Evolutionary conservation across 2,113 vertebrate species (phyloP).

Genomic region (Antigone vipio): DNA sequence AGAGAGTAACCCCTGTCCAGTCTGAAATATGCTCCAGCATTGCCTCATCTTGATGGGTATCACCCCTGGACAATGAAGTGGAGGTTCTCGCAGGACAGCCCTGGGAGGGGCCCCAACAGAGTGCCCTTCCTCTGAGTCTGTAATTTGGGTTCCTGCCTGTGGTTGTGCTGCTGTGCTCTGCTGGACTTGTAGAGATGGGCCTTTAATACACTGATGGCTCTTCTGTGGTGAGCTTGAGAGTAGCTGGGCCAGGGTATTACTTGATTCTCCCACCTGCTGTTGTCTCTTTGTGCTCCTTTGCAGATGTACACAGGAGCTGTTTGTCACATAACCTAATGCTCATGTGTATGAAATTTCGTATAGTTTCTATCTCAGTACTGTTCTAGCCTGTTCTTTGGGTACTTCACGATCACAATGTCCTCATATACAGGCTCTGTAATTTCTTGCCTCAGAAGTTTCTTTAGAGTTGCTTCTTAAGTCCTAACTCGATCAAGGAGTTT

Average conservation of each 20-base stretch:
- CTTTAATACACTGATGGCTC: neutral
- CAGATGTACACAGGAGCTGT: neutral
- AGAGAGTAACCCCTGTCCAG: neutral
- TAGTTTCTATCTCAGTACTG: neutral
- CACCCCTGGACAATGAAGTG: neutral
- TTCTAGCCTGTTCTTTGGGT: neutral
- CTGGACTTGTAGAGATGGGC: neutral
- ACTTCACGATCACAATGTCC: fast-evolving
- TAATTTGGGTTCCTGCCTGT: neutral
- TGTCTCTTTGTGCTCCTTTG: neutral
- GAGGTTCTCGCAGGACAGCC: neutral
- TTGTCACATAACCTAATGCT: neutral
- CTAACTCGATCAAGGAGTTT: neutral
- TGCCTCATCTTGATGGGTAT: neutral
- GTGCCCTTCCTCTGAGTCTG: neutral
- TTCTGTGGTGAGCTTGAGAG: neutral
- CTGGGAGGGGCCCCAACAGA: neutral
- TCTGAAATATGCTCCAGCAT: neutral
- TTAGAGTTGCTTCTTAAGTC: neutral
- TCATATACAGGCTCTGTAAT: neutral
- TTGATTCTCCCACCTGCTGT: neutral
- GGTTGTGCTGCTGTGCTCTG: neutral
- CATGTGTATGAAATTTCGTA: neutral
- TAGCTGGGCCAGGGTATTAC: neutral
- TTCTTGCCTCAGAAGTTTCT: neutral